Evolutionary conservation across 2,888 invertebrate species (phyloP).

Genomic region (Strigamia crassipes): DNA sequence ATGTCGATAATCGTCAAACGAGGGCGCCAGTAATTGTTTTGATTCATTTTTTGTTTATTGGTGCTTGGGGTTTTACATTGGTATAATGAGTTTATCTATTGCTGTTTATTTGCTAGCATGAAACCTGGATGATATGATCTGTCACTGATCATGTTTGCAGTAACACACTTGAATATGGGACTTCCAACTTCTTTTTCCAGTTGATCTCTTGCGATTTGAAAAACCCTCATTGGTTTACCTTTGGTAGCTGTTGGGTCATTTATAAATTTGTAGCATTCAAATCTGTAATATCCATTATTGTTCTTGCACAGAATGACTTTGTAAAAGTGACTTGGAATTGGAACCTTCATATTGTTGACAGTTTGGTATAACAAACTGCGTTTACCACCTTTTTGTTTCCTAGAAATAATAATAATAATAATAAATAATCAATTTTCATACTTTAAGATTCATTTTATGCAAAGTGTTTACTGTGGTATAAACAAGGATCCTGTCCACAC

Average conservation of each 20-base stretch:
- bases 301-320: neutral
- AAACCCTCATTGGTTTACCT: neutral
- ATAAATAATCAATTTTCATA: too few relatives aligned
- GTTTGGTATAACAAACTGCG: neutral
- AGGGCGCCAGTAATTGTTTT: too few relatives aligned
- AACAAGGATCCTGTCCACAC: neutral
- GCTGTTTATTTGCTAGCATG: neutral
- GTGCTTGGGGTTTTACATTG: too few relatives aligned
- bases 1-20: too few relatives aligned
- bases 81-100: too few relatives aligned
- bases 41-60: too few relatives aligned
- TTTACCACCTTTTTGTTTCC: neutral
- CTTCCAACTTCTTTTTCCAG: neutral
- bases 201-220: neutral
- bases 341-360: neutral
- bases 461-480: neutral
- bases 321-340: neutral
- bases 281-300: neutral
- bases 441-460: neutral
- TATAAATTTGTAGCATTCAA: neutral
- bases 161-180: neutral
- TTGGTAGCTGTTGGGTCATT: neutral
- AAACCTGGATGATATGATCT: neutral
- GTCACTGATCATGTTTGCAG: neutral
- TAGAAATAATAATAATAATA: too few relatives aligned